A percentile compares a stretch with the other conserved stretches of the same genome.
Evolutionary conservation across 2,797 vertebrate species (phyloP).

Genomic region (Scomberomorus guttatus): DNA sequence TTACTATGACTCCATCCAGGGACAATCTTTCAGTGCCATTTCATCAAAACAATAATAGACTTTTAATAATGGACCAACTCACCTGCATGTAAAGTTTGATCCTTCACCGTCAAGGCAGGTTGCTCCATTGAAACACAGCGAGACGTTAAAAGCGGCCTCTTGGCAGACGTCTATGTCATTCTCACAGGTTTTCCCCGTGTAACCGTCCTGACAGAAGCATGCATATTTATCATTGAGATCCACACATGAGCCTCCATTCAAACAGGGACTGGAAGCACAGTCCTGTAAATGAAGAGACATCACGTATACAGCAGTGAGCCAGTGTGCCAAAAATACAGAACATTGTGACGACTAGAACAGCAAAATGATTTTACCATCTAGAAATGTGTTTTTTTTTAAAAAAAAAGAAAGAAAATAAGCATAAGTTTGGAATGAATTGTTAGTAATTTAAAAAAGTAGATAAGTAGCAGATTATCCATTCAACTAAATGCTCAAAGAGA

Average conservation of each 20-base stretch:
- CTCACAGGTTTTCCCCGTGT: conserved; percentile 83
- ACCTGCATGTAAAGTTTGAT: conserved; percentile 89
- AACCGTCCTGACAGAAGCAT: conserved; percentile 86
- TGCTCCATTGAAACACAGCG: conserved; percentile 86
- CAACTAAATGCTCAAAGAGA: conserved; percentile 61
- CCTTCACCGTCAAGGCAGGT: conserved; percentile 86
- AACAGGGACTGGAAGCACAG: conserved; percentile 82
- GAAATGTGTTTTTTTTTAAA: not conserved
- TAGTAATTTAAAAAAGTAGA: conserved; percentile 63
- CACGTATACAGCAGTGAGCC: conserved; percentile 4
- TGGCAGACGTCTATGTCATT: conserved; percentile 81
- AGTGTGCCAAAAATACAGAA: not conserved
- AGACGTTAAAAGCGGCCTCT: conserved; percentile 60
- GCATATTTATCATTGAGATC: conserved; percentile 85
- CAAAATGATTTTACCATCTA: not conserved
- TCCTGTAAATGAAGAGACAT: conserved; percentile 80
- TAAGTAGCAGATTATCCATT: conserved; percentile 81
- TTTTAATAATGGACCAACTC: conserved; percentile 47
- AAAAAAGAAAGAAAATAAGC: conserved; percentile 15
- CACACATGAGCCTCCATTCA: conserved; percentile 86
- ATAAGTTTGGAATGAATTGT: conserved; percentile 68
- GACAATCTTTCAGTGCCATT: not conserved
- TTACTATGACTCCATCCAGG: not conserved
- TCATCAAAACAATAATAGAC: not conserved
- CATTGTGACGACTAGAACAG: not conserved